These are phyloP conservation scores for Pterocles burchelli DNA, from an alignment of 2,113 vertebrate species.

Conservation along the genomic window DNA sequence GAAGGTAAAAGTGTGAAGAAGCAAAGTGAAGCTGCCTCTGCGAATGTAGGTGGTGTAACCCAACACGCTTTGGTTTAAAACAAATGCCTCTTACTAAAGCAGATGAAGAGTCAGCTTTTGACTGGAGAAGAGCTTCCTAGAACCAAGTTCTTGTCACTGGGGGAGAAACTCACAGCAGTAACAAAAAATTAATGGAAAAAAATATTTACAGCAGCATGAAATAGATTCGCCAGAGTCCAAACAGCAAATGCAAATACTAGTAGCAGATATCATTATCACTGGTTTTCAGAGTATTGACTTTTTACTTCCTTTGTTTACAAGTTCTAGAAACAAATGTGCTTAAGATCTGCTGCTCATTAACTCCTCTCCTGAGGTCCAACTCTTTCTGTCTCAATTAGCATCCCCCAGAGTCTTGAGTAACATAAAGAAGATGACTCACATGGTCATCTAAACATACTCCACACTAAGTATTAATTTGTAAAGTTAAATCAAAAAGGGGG, in stretches of 20 bases:
- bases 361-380: neutral
- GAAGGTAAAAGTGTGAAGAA: neutral
- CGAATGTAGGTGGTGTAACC: neutral
- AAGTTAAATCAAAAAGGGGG: neutral
- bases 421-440: neutral
- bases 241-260: neutral
- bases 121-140: neutral
- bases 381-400: neutral
- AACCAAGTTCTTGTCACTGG: neutral
- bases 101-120: neutral
- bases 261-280: neutral
- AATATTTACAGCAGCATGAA: neutral
- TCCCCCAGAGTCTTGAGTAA: neutral
- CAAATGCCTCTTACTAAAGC: neutral
- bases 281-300: neutral
- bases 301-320: neutral
- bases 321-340: neutral
- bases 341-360: neutral
- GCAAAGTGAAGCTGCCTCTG: neutral
- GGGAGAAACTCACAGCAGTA: neutral
- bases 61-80: neutral
- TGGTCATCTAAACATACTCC: neutral
- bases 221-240: neutral
- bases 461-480: neutral
- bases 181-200: neutral